Conservation (phyloP, 1,140 invertebrate genomes). For the Drosophila baimaii region DNA sequence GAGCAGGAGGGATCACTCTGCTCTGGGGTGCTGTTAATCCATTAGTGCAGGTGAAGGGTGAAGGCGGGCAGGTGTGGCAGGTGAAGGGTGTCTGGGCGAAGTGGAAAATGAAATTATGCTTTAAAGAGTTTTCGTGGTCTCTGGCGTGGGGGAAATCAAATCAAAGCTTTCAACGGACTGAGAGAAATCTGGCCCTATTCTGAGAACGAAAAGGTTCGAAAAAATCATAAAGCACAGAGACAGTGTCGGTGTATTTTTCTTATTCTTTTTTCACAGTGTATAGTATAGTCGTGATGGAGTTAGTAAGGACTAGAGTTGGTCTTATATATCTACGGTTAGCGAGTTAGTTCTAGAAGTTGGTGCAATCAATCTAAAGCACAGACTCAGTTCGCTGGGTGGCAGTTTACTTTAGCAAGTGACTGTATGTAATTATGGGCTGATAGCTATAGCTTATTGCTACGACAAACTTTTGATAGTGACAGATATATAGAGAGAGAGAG, state of each 20-base stretch:
- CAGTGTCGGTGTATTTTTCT: constrained; percentile 16
- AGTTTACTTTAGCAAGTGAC: constrained; percentile 55
- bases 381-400: constrained; percentile 58
- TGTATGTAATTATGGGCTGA: constrained; percentile 43
- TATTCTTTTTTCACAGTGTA: constrained; percentile 8
- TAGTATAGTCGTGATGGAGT: constrained; percentile 12
- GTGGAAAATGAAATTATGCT: constrained; percentile 60
- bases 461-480: constrained; percentile 54
- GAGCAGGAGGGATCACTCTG: constrained; percentile 18
- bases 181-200: constrained; percentile 25
- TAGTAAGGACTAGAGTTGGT: constrained; percentile 39
- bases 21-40: constrained; percentile 45
- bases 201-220: neutral
- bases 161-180: constrained; percentile 31
- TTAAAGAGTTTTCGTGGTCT: constrained; percentile 39
- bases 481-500: constrained; percentile 42
- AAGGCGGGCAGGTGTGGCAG: neutral
- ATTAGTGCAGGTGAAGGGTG: constrained; percentile 26
- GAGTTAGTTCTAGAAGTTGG: constrained; percentile 48
- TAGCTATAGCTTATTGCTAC: constrained; percentile 45
- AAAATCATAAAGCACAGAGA: constrained; percentile 12
- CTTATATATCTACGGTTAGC: constrained; percentile 40
- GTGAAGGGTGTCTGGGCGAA: constrained; percentile 2
- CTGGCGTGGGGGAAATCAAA: constrained; percentile 38
- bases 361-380: constrained; percentile 74